A percentile compares a stretch with the other conserved stretches of the same genome.
Evolutionary conservation across 1,140 invertebrate genomes (phyloP).

Genomic region (Drosophila oshimai): DNA sequence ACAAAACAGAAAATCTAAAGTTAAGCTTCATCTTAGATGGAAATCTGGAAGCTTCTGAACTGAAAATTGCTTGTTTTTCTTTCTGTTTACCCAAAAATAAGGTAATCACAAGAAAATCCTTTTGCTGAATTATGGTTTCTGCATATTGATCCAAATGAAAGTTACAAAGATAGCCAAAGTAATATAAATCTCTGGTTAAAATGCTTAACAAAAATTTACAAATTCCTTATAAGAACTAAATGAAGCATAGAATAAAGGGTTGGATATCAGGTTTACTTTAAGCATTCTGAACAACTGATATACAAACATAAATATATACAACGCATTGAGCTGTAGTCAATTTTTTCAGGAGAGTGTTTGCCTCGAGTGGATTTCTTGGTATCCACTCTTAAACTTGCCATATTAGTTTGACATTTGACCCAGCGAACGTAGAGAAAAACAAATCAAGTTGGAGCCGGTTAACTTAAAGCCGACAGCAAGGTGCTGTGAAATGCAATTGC

Average conservation of each 20-base stretch:
- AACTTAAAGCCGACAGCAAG: no score
- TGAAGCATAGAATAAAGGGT: neutral
- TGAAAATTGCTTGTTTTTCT: conserved; percentile 62
- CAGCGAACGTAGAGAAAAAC: conserved; percentile 33
- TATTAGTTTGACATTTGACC: conserved; percentile 51
- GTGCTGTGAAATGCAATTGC: no score
- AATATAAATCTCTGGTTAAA: no score
- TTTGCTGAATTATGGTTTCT: conserved; percentile 15
- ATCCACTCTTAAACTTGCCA: conserved; percentile 40
- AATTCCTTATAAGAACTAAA: neutral
- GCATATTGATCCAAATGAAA: neutral
- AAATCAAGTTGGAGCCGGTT: conserved; percentile 54
- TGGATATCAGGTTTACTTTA: no score
- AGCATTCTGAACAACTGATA: no score
- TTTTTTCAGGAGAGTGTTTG: conserved; percentile 26
- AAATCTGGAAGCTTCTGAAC: conserved; percentile 70
- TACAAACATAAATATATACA: neutral
- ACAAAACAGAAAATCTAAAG: conserved; percentile 65
- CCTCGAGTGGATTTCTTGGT: conserved; percentile 41
- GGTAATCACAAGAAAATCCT: conserved; percentile 17
- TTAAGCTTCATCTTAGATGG: conserved; percentile 55
- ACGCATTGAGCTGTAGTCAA: no score
- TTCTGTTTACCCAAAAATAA: conserved; percentile 24
- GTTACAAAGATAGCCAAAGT: neutral
- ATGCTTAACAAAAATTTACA: neutral